These are phyloP conservation scores for Syncerus caffer DNA, from an alignment of 2,797 vertebrate species.

Conservation along the genomic window DNA sequence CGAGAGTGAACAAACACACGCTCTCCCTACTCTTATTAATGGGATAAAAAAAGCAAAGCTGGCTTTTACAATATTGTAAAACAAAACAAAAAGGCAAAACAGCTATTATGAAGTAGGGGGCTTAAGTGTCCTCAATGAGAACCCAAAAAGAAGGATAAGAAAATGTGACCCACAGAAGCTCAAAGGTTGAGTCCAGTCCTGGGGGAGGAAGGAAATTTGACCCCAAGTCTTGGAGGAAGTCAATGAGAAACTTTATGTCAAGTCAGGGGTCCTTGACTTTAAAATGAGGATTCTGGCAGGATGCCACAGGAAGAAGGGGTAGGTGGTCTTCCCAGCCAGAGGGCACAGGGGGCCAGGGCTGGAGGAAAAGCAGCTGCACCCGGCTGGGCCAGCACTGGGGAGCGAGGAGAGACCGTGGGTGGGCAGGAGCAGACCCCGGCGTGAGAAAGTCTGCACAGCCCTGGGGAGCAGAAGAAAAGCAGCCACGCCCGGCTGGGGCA, in stretches of 20 bases:
- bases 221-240: background rate
- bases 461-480: background rate
- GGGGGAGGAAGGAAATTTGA: background rate
- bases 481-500: rapidly evolving
- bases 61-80: background rate
- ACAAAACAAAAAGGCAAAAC: background rate
- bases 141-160: background rate
- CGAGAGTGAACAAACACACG: background rate
- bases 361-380: background rate
- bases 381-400: rapidly evolving
- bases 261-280: background rate
- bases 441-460: rapidly evolving
- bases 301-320: background rate
- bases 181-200: background rate
- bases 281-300: background rate
- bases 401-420: rapidly evolving
- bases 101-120: background rate
- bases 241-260: background rate
- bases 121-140: background rate
- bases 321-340: background rate
- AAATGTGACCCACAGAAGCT: background rate
- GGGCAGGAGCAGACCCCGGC: rapidly evolving
- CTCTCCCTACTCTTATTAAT: background rate
- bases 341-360: background rate
- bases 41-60: background rate